Evolutionary conservation across 2,888 invertebrate genomes (phyloP), one percentile per base, ranked within the genome.

Genomic region (Conops quadrifasciatus): DNA sequence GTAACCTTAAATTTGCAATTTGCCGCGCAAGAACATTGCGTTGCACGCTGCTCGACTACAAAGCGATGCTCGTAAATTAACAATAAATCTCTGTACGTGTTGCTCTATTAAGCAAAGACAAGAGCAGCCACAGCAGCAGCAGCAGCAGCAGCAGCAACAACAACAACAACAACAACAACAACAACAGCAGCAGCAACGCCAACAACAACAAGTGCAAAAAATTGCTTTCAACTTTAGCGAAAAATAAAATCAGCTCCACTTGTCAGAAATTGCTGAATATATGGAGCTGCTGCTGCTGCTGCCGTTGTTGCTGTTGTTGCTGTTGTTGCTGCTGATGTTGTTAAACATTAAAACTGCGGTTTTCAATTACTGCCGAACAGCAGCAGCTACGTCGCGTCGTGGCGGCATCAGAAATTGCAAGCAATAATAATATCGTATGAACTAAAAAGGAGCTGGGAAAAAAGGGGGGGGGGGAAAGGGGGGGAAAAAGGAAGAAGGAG

Each of bases 261-360:
- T 62, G 62, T 68, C 60, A 60, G 51, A 60, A 62, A 36, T 36
- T n/a, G n/a, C n/a, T n/a, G n/a, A n/a, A n/a, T n/a, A n/a, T n/a
- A n/a, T n/a, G 36, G 5, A 4, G 9, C 36, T 36, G 36, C 36
- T 9, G 5, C 5, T 36, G 36, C 36, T 36, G 36, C 9, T 36
- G 36, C 9, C 9, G 36, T 36, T 36, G 9, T 36, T 36, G 36
- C 9, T 36, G 36, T 36, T 36, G 36, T 7, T 36, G 36, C 36
- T 36, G 9, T 36, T 36, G 36, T 9, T 36, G 36, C 9, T 68
- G 36, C 24, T 43, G 62, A 16, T 36, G 28, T 11, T 7, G 60
- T 47, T 60, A 47, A 47, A 67, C 59, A 60, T 67, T 28, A 51
- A 68, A 62, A 43, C 68, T 36, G 68, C 36, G 68, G 68, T 62